A percentile compares a stretch with the other conserved stretches of the same genome.
Conservation (phyloP, 2,113 vertebrate species). For the Manacus vitellinus region DNA sequence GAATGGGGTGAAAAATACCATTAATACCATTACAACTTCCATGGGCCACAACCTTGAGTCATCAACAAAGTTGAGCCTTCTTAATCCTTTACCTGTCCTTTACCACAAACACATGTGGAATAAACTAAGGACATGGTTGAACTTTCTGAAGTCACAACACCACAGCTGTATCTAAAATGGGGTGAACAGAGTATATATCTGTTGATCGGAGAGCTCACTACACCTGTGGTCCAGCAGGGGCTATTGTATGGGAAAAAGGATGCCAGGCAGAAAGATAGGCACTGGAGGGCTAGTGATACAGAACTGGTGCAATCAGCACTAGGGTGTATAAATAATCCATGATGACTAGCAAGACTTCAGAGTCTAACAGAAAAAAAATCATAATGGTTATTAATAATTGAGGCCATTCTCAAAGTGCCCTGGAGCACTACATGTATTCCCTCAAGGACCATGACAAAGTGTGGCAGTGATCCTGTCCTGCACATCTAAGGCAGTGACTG, state of each 20-base stretch:
- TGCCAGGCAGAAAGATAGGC: neutral
- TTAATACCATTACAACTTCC: neutral
- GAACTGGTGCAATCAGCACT: neutral
- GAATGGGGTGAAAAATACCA: neutral
- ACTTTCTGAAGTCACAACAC: neutral
- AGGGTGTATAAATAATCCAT: neutral
- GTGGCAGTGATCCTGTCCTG: slow-evolving; percentile 37
- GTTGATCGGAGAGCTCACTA: neutral
- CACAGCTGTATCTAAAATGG: neutral
- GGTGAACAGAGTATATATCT: neutral
- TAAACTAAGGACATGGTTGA: neutral
- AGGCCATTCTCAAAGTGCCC: neutral
- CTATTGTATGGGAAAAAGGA: neutral
- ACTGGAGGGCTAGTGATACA: neutral
- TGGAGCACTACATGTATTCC: neutral
- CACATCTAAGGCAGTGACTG: slow-evolving; percentile 8
- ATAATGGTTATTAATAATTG: slow-evolving; percentile 40
- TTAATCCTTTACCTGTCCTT: neutral
- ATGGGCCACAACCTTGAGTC: neutral
- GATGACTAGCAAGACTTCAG: neutral
- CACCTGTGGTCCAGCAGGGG: neutral
- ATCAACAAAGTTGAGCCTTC: rapidly evolving
- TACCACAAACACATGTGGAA: neutral
- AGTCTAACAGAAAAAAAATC: neutral
- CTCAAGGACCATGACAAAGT: neutral